Evolutionary conservation across 2,888 invertebrate species (phyloP).

Genomic region (Stictocephala bisonia): DNA sequence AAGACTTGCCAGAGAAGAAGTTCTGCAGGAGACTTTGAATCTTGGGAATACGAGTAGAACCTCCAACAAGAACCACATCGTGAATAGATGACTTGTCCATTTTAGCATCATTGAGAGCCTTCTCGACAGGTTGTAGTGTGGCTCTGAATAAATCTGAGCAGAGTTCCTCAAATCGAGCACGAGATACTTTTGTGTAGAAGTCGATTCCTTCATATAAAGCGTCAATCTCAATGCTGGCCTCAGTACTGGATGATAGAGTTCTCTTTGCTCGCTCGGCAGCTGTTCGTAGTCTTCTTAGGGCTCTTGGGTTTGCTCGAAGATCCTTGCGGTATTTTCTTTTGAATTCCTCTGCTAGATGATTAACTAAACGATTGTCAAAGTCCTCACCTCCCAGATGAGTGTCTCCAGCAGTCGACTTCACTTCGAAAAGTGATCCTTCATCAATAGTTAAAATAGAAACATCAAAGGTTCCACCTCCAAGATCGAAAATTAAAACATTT

Average conservation of each 20-base stretch:
- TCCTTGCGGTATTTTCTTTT: conserved; percentile 67
- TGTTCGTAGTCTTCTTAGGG: conserved; percentile 66
- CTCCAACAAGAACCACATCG: conserved; percentile 84
- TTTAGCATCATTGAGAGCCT: conserved; percentile 81
- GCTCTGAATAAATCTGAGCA: conserved; percentile 77
- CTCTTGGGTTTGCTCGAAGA: conserved; percentile 65
- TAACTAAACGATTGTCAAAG: conserved; percentile 70
- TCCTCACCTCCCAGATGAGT: conserved; percentile 85
- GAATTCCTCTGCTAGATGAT: conserved; percentile 70
- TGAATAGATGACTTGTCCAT: conserved; percentile 80
- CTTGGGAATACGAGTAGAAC: conserved; percentile 83
- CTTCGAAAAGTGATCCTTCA: conserved; percentile 65
- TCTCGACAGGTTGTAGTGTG: conserved; percentile 81
- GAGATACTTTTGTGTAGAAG: conserved; percentile 75
- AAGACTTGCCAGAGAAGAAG: conserved; percentile 72
- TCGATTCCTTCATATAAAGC: conserved; percentile 67
- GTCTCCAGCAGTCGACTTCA: conserved; percentile 84
- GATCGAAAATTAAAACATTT: conserved; percentile 65
- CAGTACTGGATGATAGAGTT: conserved; percentile 67
- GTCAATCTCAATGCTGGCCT: conserved; percentile 68
- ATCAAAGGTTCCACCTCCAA: conserved; percentile 77
- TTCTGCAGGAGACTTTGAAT: conserved; percentile 78
- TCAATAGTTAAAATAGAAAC: conserved; percentile 86
- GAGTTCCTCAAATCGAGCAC: conserved; percentile 81
- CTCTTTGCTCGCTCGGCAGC: conserved; percentile 69